phyloP scores from a whole-genome alignment of 2,113 vertebrate genomes.

The Nyctereutes procyonoides region DNA sequence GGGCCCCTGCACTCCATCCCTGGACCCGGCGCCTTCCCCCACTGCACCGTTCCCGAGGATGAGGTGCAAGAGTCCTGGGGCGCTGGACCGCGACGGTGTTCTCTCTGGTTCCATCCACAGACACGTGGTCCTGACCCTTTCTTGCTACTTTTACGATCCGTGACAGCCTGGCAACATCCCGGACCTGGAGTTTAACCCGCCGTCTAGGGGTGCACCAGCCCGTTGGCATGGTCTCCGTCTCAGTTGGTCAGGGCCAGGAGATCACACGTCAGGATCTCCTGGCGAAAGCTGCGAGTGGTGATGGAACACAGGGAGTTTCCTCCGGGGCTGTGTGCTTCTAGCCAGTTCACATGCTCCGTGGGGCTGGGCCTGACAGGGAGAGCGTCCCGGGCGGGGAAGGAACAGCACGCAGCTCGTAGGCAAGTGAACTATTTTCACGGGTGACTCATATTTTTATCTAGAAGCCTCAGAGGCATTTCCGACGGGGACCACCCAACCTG shows the following conservation, averaged over 20 bases:
- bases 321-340: background rate
- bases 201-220: background rate
- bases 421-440: fast-evolving
- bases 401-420: fast-evolving
- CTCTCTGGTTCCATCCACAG: background rate
- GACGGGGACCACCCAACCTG: conserved; percentile 88
- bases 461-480: conserved; percentile 85
- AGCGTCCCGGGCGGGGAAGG: fast-evolving
- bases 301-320: fast-evolving
- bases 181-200: background rate
- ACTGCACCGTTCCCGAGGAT: background rate
- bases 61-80: background rate
- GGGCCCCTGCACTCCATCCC: background rate
- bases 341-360: fast-evolving
- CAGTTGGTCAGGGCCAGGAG: background rate
- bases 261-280: background rate
- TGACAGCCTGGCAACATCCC: background rate
- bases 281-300: fast-evolving
- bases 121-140: background rate
- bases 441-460: conserved; percentile 31
- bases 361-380: background rate
- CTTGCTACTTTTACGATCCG: too few species aligned
- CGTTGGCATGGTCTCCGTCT: background rate
- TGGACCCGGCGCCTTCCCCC: background rate
- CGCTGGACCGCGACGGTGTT: fast-evolving